These are phyloP conservation scores for Oasisia sp. DNA, from an alignment of 2,888 invertebrate species.

Conservation along the genomic window DNA sequence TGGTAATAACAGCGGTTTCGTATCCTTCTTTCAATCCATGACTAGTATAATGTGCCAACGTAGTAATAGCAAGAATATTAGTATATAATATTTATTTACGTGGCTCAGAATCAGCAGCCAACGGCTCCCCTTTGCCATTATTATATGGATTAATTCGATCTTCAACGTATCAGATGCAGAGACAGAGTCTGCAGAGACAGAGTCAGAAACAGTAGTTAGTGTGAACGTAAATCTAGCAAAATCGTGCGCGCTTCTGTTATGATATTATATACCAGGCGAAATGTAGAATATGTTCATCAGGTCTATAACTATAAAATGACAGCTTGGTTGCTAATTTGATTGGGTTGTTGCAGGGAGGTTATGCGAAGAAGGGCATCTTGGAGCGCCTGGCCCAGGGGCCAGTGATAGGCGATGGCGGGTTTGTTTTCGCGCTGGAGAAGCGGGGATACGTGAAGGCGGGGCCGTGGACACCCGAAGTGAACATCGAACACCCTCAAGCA, in stretches of 20 bases:
- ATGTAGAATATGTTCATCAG: not conserved
- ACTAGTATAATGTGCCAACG: not conserved
- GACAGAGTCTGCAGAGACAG: too few species aligned
- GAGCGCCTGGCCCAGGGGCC: slow-evolving; percentile 62
- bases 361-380: slow-evolving; percentile 46
- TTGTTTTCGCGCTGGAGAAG: slow-evolving; percentile 67
- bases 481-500: slow-evolving; percentile 65
- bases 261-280: not conserved
- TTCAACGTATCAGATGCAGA: too few species aligned
- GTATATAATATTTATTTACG: not conserved
- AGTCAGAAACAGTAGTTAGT: not conserved
- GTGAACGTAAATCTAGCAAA: not conserved
- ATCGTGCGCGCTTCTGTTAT: not conserved
- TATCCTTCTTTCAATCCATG: too few species aligned
- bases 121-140: too few species aligned
- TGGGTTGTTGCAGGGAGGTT: not conserved
- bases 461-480: slow-evolving; percentile 67
- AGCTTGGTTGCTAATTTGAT: not conserved
- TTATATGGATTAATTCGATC: too few species aligned
- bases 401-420: slow-evolving; percentile 66
- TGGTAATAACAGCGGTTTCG: not conserved
- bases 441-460: slow-evolving; percentile 67
- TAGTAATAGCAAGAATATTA: not conserved
- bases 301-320: not conserved
- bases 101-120: not conserved